Evolutionary conservation across 2,888 invertebrate species (phyloP).

Genomic region (Diaprepes abbreviatus): DNA sequence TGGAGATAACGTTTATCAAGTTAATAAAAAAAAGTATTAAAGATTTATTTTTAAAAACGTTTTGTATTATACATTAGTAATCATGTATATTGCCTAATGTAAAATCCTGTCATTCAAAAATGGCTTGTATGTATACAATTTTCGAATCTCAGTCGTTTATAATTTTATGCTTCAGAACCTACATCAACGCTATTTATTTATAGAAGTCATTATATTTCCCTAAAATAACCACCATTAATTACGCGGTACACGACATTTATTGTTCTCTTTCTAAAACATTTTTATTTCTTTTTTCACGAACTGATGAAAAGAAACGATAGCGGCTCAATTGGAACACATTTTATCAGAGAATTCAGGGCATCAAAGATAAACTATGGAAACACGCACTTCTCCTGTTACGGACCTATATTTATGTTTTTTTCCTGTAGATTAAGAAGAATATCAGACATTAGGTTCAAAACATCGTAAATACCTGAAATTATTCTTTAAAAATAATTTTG

Average conservation of each 20-base stretch:
- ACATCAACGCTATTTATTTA: background rate
- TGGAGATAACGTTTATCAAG: no score
- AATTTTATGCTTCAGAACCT: background rate
- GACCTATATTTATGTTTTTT: no score
- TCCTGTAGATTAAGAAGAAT: no score
- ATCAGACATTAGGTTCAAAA: no score
- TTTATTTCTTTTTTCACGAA: conserved; percentile 25
- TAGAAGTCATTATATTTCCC: background rate
- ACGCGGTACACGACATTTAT: conserved; percentile 15
- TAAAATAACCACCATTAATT: conserved; percentile 16
- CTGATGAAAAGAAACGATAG: conserved; percentile 23
- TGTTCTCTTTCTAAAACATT: conserved; percentile 9
- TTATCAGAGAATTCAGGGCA: conserved; percentile 3
- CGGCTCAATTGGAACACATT: conserved; percentile 19
- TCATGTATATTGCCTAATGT: no score
- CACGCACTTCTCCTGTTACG: conserved; percentile 14
- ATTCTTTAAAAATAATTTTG: no score
- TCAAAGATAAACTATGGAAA: conserved; percentile 11
- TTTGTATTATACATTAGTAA: no score
- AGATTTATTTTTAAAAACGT: no score
- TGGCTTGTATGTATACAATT: no score
- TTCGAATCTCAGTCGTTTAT: background rate
- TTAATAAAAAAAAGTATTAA: no score
- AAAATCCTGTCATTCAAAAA: no score
- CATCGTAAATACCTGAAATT: no score